A percentile compares a stretch with the other conserved stretches of the same genome.
Conservation (phyloP, 2,888 invertebrate species). For the Tanytarsus gracilentus region DNA sequence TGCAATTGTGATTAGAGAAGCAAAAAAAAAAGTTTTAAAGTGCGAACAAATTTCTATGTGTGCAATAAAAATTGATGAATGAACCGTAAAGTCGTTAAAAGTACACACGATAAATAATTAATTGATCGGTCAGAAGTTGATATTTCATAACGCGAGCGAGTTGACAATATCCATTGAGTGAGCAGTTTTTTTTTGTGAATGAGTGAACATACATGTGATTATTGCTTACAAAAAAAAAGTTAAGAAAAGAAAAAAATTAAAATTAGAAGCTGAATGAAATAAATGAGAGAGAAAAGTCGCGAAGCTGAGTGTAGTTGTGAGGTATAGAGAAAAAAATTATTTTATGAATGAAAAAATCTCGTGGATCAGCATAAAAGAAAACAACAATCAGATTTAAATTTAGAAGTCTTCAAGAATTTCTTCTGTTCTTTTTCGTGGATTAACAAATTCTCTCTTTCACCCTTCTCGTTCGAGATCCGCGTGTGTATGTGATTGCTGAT, state of each 20-base stretch:
- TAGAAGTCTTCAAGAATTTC: constrained; percentile 16
- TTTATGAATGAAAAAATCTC: constrained; percentile 29
- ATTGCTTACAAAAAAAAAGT: not conserved
- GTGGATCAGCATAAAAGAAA: constrained; percentile 24
- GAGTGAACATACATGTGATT: constrained; percentile 1
- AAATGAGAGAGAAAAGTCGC: constrained; percentile 16
- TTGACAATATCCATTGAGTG: not conserved
- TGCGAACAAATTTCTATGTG: not conserved
- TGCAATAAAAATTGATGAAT: not conserved
- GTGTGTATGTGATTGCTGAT: not conserved
- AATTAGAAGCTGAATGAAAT: constrained; percentile 26
- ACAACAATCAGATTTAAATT: constrained; percentile 17
- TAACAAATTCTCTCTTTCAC: constrained; percentile 1
- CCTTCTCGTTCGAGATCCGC: not conserved
- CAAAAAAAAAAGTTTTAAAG: not conserved
- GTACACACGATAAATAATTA: not conserved
- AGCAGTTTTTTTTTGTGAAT: no score
- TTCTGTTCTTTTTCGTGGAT: constrained; percentile 3
- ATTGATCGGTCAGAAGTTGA: constrained; percentile 14
- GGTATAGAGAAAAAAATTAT: not conserved
- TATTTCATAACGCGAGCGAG: not conserved
- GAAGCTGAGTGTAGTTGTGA: constrained; percentile 1
- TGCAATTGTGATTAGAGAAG: not conserved
- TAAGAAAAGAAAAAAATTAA: constrained; percentile 22
- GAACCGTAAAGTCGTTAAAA: not conserved